These are phyloP conservation scores for Machimus rusticus DNA, from an alignment of 2,888 invertebrate species.

Conservation along the genomic window DNA sequence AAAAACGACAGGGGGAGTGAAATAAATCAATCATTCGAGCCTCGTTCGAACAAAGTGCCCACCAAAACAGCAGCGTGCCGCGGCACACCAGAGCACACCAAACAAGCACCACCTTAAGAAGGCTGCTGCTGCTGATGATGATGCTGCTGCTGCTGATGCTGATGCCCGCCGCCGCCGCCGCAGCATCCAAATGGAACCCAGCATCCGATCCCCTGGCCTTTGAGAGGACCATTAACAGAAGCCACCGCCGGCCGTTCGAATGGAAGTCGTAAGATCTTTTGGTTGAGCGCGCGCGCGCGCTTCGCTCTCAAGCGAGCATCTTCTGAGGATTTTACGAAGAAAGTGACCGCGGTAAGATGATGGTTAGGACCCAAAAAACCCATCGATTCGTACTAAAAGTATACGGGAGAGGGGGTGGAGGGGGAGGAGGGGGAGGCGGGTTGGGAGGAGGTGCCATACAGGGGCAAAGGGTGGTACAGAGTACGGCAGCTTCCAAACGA, in stretches of 20 bases:
- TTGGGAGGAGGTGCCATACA: neutral
- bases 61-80: neutral
- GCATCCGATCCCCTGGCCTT: neutral
- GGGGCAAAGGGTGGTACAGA: neutral
- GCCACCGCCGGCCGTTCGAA: too few relatives aligned
- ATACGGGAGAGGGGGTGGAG: too few relatives aligned
- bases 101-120: neutral
- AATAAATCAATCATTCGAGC: constrained; percentile 27
- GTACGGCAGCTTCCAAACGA: neutral
- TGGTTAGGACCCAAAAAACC: neutral
- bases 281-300: neutral
- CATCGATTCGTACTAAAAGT: neutral
- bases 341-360: neutral
- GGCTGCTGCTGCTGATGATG: neutral
- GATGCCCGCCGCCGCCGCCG: neutral
- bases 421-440: neutral
- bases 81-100: neutral
- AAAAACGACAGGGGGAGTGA: constrained; percentile 31
- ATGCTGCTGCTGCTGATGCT: neutral
- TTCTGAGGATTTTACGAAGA: neutral
- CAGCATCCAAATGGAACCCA: neutral
- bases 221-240: neutral
- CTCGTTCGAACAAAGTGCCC: neutral
- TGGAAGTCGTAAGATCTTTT: neutral
- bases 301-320: neutral